Evolutionary conservation across 2,888 invertebrate genomes (phyloP).

Genomic region (Norana najaformis): DNA sequence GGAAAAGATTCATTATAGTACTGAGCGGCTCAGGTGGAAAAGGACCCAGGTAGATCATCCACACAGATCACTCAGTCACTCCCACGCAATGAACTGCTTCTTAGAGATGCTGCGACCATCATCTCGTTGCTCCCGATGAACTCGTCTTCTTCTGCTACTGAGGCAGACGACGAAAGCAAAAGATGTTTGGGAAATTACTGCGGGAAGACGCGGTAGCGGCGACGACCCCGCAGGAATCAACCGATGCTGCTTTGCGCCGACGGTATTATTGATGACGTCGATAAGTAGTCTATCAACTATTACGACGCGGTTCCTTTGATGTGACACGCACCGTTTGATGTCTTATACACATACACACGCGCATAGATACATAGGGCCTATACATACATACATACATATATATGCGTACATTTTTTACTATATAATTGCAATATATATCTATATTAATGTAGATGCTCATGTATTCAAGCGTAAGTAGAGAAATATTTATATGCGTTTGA

Average conservation of each 20-base stretch:
- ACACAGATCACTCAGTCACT: too few species aligned
- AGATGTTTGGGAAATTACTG: neutral
- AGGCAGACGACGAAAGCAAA: neutral
- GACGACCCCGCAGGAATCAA: neutral
- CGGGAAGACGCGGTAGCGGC: neutral
- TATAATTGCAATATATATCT: too few species aligned
- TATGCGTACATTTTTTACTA: neutral
- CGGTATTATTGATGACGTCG: neutral
- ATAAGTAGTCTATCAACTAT: neutral
- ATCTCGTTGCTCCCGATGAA: neutral
- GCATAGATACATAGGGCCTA: too few species aligned
- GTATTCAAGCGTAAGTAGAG: neutral
- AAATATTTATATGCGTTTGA: neutral
- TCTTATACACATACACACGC: conserved; percentile 16
- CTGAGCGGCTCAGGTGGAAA: neutral
- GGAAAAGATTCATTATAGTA: neutral
- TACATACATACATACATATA: conserved; percentile 6
- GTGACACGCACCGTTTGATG: neutral
- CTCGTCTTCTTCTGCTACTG: neutral
- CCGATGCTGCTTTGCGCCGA: neutral
- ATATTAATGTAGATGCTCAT: too few species aligned
- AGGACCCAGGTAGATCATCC: neutral
- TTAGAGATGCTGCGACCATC: neutral
- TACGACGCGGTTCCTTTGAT: neutral
- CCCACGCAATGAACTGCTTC: too few species aligned